Evolutionary conservation across 2,888 invertebrate species (phyloP).

Genomic region (Tenthredo notha): DNA sequence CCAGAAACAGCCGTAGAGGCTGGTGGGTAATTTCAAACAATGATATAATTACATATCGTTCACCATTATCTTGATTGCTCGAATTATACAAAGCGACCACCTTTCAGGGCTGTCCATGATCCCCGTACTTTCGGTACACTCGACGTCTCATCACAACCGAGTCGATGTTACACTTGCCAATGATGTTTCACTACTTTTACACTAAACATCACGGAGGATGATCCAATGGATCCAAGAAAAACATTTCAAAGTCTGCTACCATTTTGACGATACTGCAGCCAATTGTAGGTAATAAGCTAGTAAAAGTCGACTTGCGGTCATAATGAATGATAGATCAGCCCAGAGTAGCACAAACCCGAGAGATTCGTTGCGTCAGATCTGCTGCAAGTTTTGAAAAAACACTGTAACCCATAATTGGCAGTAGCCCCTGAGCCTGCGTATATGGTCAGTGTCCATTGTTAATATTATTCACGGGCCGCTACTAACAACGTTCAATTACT

Average conservation of each 20-base stretch:
- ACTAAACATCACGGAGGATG: neutral
- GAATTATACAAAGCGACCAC: conserved; percentile 67
- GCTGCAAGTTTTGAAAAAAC: neutral
- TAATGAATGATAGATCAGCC: neutral
- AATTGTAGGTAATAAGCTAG: neutral
- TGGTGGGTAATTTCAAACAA: conserved; percentile 74
- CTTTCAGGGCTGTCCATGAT: conserved; percentile 53
- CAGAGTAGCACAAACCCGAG: neutral
- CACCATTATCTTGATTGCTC: conserved; percentile 73
- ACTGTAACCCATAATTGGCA: conserved; percentile 11
- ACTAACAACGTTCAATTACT: conserved; percentile 21
- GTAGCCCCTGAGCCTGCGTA: neutral
- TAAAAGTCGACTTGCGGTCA: neutral
- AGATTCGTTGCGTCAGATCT: neutral
- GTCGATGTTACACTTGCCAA: neutral
- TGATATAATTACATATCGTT: conserved; percentile 75
- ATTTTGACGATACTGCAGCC: neutral
- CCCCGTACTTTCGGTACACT: conserved; percentile 1
- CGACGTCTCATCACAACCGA: conserved; percentile 6
- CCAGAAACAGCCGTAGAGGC: conserved; percentile 61
- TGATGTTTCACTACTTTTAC: neutral
- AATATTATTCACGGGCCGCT: conserved; percentile 18
- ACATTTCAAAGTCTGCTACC: neutral
- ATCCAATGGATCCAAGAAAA: neutral
- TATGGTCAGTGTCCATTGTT: conserved; percentile 33